These are phyloP conservation scores for Acanthopagrus latus DNA, from an alignment of 2,797 vertebrate species.

Conservation along the genomic window DNA sequence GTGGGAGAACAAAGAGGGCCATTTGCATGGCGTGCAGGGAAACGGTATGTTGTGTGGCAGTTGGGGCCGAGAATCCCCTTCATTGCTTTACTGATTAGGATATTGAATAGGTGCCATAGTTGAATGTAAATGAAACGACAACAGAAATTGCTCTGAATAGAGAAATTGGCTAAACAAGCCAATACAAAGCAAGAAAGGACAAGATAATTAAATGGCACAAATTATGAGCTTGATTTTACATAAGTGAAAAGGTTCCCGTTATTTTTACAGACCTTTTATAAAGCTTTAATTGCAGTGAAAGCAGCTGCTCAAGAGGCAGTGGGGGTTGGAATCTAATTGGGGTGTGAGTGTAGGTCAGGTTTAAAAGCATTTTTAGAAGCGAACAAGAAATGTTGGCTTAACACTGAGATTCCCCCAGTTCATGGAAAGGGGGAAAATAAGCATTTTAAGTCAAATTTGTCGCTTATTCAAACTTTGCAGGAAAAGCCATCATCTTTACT, in stretches of 20 bases:
- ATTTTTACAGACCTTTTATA: slow-evolving; percentile 1
- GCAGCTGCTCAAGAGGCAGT: neutral
- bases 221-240: slow-evolving; percentile 4
- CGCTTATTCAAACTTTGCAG: neutral
- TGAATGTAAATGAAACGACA: slow-evolving; percentile 33
- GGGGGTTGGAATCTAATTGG: neutral
- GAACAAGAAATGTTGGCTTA: neutral
- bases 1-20: slow-evolving; percentile 42
- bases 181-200: slow-evolving; percentile 4
- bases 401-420: neutral
- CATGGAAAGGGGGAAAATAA: neutral
- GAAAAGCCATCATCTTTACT: neutral
- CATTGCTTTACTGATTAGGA: slow-evolving; percentile 45
- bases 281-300: slow-evolving; percentile 11
- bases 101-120: slow-evolving; percentile 37
- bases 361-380: slow-evolving; percentile 13
- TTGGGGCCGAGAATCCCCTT: slow-evolving; percentile 38
- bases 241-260: neutral
- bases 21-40: slow-evolving; percentile 46
- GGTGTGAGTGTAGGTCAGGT: neutral
- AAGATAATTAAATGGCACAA: neutral
- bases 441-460: neutral
- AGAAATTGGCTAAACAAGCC: slow-evolving; percentile 27
- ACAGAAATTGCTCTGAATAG: slow-evolving; percentile 6
- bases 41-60: slow-evolving; percentile 12